Percentiles rank a stretch among this genome's conserved stretches.
These are phyloP conservation scores for Cylloceria caligata DNA, from an alignment of 2,888 invertebrate genomes.

Conservation along the genomic window DNA sequence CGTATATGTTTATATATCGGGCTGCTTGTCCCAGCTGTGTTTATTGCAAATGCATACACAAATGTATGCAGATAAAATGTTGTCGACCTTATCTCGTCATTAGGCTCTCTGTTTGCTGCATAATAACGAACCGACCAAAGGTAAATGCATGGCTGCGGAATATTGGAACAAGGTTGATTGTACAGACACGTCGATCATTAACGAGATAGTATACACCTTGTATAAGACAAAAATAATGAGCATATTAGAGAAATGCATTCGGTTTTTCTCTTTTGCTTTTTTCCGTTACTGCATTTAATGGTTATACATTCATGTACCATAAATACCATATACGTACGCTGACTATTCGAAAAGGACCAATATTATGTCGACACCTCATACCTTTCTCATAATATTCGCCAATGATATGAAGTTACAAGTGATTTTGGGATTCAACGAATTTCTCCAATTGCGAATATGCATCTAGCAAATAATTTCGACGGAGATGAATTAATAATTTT, in stretches of 20 bases:
- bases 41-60: background rate
- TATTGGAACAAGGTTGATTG: slow-evolving; percentile 24
- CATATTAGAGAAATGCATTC: too few relatives aligned
- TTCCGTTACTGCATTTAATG: too few relatives aligned
- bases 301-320: too few relatives aligned
- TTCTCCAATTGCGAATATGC: too few relatives aligned
- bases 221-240: slow-evolving; percentile 22
- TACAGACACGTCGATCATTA: slow-evolving; percentile 43
- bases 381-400: too few relatives aligned
- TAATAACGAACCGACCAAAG: slow-evolving; percentile 50
- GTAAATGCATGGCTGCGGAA: slow-evolving; percentile 9
- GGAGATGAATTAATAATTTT: too few relatives aligned
- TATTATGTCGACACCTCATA: too few relatives aligned
- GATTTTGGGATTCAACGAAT: too few relatives aligned
- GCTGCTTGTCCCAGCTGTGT: background rate
- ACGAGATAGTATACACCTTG: background rate
- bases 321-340: too few relatives aligned
- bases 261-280: background rate
- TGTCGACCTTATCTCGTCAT: slow-evolving; percentile 24
- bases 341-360: too few relatives aligned
- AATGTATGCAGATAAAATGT: slow-evolving; percentile 8
- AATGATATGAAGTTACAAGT: too few relatives aligned
- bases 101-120: slow-evolving; percentile 42
- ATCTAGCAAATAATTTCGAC: too few relatives aligned
- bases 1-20: background rate